Evolutionary conservation across 2,113 vertebrate genomes (phyloP).

Genomic region (Cyanoramphus novaezelandiae): DNA sequence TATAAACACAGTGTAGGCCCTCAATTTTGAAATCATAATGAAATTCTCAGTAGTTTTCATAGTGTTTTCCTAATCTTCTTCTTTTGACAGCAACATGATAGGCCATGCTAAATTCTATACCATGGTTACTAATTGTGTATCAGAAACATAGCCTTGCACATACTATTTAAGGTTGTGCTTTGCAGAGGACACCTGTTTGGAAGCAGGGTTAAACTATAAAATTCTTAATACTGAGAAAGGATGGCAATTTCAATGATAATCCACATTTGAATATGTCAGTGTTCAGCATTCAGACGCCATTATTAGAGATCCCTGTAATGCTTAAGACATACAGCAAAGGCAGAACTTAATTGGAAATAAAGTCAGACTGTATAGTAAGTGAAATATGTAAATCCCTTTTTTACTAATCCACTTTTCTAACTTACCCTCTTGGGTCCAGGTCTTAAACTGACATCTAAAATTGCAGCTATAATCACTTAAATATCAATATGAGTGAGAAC

Average conservation of each 20-base stretch:
- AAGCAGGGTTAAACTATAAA: background rate
- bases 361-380: background rate
- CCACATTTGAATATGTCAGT: background rate
- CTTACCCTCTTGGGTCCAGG: background rate
- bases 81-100: background rate
- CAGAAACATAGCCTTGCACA: background rate
- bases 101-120: background rate
- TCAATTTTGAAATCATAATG: background rate
- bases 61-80: background rate
- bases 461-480: background rate
- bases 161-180: background rate
- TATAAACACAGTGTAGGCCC: background rate
- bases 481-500: background rate
- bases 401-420: background rate
- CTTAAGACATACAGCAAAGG: background rate
- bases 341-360: background rate
- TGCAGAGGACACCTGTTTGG: background rate
- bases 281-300: background rate
- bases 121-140: background rate
- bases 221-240: background rate
- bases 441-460: background rate
- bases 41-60: background rate
- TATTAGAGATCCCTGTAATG: background rate
- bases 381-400: background rate
- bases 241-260: background rate